Evolutionary conservation across 2,888 invertebrate genomes (phyloP).

Genomic region (Aspidiotus rigidus): DNA sequence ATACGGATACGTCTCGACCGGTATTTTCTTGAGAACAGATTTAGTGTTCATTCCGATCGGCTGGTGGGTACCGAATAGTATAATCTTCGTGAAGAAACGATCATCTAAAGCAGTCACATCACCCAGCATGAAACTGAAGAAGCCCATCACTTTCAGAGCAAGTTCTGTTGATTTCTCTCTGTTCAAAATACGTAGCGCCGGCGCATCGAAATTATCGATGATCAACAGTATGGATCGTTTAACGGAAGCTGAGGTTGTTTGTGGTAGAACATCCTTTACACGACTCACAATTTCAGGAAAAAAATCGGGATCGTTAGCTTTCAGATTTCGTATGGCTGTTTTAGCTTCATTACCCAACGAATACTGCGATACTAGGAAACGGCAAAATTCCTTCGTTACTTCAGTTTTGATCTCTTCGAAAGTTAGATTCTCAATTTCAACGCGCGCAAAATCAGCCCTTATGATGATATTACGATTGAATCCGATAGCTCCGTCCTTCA

Average conservation of each 20-base stretch:
- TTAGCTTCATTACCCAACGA: slow-evolving; percentile 2
- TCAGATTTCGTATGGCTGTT: background rate
- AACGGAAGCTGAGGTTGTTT: background rate
- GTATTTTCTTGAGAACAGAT: too few relatives aligned
- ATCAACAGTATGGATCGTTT: slow-evolving; percentile 4
- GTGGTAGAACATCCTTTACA: slow-evolving; percentile 8
- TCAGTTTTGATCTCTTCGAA: slow-evolving; percentile 1
- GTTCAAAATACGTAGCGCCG: background rate
- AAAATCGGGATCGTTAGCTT: background rate
- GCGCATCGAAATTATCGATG: slow-evolving; percentile 8
- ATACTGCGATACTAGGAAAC: slow-evolving; percentile 5
- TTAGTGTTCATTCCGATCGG: slow-evolving; percentile 1
- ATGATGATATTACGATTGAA: slow-evolving; percentile 5
- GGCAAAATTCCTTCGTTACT: slow-evolving; percentile 14
- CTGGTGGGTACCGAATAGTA: slow-evolving; percentile 19
- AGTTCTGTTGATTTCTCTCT: slow-evolving; percentile 6
- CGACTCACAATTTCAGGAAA: background rate
- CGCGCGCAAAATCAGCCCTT: slow-evolving; percentile 10
- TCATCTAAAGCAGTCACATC: slow-evolving; percentile 7
- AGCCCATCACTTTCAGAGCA: slow-evolving; percentile 11
- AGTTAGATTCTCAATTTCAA: slow-evolving; percentile 5
- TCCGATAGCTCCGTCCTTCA: slow-evolving; percentile 5
- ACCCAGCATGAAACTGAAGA: slow-evolving; percentile 8
- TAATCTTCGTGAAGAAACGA: background rate
- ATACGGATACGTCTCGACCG: too few relatives aligned